Conservation (phyloP, 1,140 invertebrate genomes). For the Magallana ariakensis region DNA sequence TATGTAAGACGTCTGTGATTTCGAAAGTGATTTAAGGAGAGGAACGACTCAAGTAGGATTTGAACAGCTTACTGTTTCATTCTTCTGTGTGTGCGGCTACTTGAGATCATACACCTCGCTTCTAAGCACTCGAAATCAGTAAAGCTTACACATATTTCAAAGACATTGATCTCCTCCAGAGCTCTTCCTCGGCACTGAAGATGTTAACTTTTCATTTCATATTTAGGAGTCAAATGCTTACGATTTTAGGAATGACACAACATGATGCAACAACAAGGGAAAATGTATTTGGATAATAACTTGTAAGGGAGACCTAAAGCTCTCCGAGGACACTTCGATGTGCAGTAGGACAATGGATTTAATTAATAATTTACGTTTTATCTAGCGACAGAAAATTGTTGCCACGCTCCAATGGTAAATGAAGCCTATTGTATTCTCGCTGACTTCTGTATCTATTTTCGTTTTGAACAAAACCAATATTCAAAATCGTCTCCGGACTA, state of each 20-base stretch:
- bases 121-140: slow-evolving; percentile 1
- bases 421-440: neutral
- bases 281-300: neutral
- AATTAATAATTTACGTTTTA: slow-evolving; percentile 33
- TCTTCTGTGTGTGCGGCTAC: neutral
- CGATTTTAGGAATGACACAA: neutral
- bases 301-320: neutral
- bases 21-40: too few species aligned
- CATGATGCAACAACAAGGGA: neutral
- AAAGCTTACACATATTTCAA: slow-evolving; percentile 1
- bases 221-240: neutral
- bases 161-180: neutral
- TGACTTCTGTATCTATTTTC: neutral
- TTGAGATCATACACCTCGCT: neutral
- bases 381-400: neutral
- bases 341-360: neutral
- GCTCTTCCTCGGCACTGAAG: neutral
- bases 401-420: neutral
- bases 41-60: neutral
- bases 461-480: neutral
- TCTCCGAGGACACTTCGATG: slow-evolving; percentile 14
- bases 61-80: neutral
- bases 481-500: neutral
- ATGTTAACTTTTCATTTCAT: neutral
- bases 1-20: too few species aligned